Evolutionary conservation across 2,113 vertebrate species (phyloP).

Genomic region (Caracal caracal): DNA sequence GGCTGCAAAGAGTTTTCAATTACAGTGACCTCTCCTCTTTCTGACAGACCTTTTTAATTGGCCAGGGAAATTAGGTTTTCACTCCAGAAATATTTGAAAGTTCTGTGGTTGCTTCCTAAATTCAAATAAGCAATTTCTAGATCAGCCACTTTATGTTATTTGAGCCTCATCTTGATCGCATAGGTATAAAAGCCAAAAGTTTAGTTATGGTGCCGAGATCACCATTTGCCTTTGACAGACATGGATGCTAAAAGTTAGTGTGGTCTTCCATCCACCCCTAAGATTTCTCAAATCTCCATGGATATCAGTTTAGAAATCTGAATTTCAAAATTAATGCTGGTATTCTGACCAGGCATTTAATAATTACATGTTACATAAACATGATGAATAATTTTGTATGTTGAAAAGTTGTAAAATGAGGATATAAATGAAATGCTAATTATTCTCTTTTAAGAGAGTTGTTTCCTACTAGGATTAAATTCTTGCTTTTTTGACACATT

Average conservation of each 20-base stretch:
- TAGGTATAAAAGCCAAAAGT: background rate
- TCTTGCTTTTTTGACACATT: constrained; percentile 78
- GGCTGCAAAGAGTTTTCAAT: background rate
- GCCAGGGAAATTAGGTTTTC: background rate
- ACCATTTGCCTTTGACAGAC: background rate
- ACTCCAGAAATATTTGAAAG: background rate
- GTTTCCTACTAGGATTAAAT: constrained; percentile 64
- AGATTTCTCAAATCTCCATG: background rate
- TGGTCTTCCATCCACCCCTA: background rate
- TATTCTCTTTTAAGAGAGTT: constrained; percentile 60
- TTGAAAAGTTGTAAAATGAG: constrained; percentile 69
- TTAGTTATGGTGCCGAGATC: background rate
- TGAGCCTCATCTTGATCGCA: background rate
- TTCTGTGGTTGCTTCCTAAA: constrained; percentile 9
- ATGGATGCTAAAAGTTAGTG: background rate
- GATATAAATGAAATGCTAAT: constrained; percentile 75
- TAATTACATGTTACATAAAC: constrained; percentile 65
- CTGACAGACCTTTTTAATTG: background rate
- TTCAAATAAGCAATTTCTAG: constrained; percentile 9
- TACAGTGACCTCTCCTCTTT: background rate
- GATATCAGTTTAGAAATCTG: constrained; percentile 43
- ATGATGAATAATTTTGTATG: constrained; percentile 65
- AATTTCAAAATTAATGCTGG: constrained; percentile 47
- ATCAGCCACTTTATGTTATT: background rate
- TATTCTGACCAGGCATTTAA: constrained; percentile 57